Conservation (phyloP, 2,888 invertebrate genomes). For the Helicoverpa assulta region DNA sequence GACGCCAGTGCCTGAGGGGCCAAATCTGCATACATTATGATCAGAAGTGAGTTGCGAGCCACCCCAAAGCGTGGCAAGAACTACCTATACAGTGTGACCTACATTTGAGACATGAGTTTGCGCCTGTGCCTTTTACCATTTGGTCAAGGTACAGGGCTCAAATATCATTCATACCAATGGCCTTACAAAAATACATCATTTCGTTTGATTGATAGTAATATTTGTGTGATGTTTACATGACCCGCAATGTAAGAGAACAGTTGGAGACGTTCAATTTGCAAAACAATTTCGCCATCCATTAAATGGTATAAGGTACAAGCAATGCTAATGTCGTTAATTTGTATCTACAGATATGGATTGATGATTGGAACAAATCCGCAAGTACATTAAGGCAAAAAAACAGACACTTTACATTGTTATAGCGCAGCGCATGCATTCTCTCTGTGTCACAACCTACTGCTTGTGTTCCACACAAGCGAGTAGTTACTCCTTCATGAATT, state of each 20-base stretch:
- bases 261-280: too few species aligned
- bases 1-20: not conserved
- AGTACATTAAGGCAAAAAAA: slow-evolving; percentile 36
- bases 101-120: not conserved
- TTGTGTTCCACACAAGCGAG: slow-evolving; percentile 52
- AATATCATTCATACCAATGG: not conserved
- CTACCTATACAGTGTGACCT: not conserved
- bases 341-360: not conserved
- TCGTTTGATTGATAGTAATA: too few species aligned
- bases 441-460: slow-evolving; percentile 44
- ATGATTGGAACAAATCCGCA: slow-evolving; percentile 39
- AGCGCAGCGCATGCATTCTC: slow-evolving; percentile 48
- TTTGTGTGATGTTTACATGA: too few species aligned
- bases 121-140: not conserved
- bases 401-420: slow-evolving; percentile 56
- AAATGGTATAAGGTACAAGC: not conserved
- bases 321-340: not conserved
- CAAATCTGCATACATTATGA: not conserved
- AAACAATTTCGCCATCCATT: not conserved
- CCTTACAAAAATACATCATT: too few species aligned
- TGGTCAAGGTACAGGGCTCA: not conserved
- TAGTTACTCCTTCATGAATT: slow-evolving; percentile 56
- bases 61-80: too few species aligned
- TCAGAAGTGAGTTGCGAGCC: too few species aligned
- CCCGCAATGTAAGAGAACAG: too few species aligned